Percentiles rank a stretch among this genome's conserved stretches.
Conservation (phyloP, 92 coral and sea anemone species). For the Meandrina meandrites region DNA sequence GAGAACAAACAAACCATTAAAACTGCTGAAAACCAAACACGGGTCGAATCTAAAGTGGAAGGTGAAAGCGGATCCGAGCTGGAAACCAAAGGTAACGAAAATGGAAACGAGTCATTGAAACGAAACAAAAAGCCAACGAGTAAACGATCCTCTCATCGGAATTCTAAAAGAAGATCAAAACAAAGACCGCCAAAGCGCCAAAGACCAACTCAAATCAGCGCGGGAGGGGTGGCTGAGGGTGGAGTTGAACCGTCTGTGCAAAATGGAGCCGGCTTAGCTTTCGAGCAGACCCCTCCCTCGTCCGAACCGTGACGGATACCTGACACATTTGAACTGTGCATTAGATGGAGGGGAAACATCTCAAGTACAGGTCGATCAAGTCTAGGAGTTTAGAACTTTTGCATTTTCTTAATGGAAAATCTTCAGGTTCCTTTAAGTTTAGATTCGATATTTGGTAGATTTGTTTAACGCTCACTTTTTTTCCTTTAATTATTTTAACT, state of each 20-base stretch:
- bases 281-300: not conserved
- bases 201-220: not conserved
- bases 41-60: slow-evolving; percentile 1
- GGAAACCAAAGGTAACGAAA: not conserved
- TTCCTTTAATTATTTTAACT: not conserved
- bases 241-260: not conserved
- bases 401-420: not conserved
- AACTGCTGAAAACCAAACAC: slow-evolving; percentile 1
- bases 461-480: not conserved
- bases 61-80: not conserved
- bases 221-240: slow-evolving; percentile 10
- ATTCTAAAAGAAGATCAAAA: slow-evolving; percentile 12
- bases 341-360: not conserved
- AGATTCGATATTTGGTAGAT: not conserved
- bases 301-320: not conserved
- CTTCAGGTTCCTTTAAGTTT: not conserved
- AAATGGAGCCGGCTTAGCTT: not conserved
- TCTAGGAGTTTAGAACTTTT: not conserved
- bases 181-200: slow-evolving; percentile 8
- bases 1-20: not conserved
- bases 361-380: not conserved
- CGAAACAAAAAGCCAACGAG: slow-evolving; percentile 25
- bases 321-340: not conserved
- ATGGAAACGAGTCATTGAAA: not conserved
- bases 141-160: slow-evolving; percentile 6